Conservation (phyloP, 2,888 invertebrate species). For the Scaptomyza flava region DNA sequence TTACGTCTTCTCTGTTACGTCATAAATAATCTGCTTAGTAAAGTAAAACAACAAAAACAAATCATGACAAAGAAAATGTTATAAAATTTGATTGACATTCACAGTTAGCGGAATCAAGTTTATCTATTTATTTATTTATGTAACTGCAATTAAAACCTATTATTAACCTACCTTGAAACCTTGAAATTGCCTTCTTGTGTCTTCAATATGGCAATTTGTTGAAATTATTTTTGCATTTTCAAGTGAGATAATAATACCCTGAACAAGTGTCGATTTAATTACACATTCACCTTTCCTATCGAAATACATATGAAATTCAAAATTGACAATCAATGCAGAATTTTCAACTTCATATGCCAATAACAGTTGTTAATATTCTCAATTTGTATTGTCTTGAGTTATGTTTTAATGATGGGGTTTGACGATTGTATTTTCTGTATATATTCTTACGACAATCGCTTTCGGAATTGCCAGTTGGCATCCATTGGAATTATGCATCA, state of each 20-base stretch:
- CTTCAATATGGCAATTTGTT: too few relatives aligned
- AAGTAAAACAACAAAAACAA: not conserved
- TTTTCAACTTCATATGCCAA: too few relatives aligned
- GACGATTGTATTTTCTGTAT: not conserved
- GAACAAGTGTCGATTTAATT: not conserved
- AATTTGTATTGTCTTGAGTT: too few relatives aligned
- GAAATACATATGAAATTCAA: not conserved
- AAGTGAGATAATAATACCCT: too few relatives aligned
- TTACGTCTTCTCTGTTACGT: not conserved
- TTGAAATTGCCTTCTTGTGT: too few relatives aligned
- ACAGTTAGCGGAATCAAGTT: too few relatives aligned
- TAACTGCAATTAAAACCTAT: not conserved
- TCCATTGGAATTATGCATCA: constrained; percentile 29
- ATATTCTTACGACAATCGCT: not conserved
- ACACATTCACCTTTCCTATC: not conserved
- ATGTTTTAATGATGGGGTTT: not conserved
- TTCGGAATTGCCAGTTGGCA: constrained; percentile 14
- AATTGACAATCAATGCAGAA: not conserved
- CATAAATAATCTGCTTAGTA: not conserved
- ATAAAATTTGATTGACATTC: too few relatives aligned
- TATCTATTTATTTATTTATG: too few relatives aligned
- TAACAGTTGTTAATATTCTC: too few relatives aligned
- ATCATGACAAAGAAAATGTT: not conserved
- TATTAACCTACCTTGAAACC: too few relatives aligned
- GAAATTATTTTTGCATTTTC: too few relatives aligned